phyloP scores from a whole-genome alignment of 1,140 invertebrate species.

The Neoseiulus cucumeris region DNA sequence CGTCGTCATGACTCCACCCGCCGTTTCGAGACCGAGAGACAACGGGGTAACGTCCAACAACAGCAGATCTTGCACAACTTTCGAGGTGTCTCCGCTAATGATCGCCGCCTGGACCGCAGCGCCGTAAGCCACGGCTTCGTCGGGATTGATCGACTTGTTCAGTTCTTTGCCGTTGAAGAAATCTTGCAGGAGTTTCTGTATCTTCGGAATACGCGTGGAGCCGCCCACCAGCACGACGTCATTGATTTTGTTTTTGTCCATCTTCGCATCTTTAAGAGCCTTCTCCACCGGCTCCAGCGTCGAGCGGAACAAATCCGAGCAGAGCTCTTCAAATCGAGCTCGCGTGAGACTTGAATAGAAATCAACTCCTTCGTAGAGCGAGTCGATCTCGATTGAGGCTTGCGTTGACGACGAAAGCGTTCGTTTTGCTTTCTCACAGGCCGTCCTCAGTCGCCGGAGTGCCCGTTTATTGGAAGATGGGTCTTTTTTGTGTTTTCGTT shows the following conservation, averaged over 20 bases:
- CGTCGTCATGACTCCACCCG: conserved; percentile 43
- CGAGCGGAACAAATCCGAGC: conserved; percentile 34
- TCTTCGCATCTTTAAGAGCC: conserved; percentile 47
- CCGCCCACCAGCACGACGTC: conserved; percentile 59
- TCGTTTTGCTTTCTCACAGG: conserved; percentile 82
- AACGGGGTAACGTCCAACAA: conserved; percentile 44
- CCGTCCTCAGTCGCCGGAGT: conserved; percentile 51
- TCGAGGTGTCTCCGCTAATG: conserved; percentile 35
- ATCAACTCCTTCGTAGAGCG: conserved; percentile 78
- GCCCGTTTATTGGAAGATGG: conserved; percentile 17
- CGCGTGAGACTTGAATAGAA: conserved; percentile 84
- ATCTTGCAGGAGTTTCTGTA: conserved; percentile 57
- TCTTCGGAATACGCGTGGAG: conserved; percentile 47
- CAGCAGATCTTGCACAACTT: conserved; percentile 36
- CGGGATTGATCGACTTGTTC: conserved; percentile 61
- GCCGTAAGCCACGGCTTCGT: conserved; percentile 61
- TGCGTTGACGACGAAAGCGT: conserved; percentile 79
- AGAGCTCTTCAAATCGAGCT: conserved; percentile 78
- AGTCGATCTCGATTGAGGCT: conserved; percentile 54
- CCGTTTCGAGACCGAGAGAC: conserved; percentile 43
- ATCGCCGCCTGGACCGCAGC: conserved; percentile 56
- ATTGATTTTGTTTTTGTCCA: conserved; percentile 46
- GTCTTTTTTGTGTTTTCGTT: conserved; percentile 22
- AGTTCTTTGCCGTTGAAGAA: conserved; percentile 57
- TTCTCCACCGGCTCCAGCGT: conserved; percentile 50